Conservation (phyloP, 2,113 vertebrate species). For the Micromys minutus region DNA sequence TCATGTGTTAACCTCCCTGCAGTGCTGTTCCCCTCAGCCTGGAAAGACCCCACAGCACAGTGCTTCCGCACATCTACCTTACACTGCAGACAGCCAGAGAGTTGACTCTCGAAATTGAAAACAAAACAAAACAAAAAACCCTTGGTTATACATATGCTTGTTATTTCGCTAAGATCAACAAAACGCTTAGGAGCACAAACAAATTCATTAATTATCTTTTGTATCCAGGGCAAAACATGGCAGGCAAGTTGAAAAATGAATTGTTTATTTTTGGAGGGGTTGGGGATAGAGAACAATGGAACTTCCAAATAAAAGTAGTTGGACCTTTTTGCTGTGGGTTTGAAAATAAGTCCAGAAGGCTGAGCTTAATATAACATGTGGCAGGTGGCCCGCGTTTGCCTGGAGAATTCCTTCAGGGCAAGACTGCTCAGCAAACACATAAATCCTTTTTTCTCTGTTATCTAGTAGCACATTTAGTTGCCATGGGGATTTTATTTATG, state of each 20-base stretch:
- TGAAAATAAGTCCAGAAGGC: conserved; percentile 89
- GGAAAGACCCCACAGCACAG: not conserved
- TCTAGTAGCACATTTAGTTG: conserved; percentile 93
- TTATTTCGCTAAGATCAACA: conserved; percentile 78
- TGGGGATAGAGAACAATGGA: conserved; percentile 78
- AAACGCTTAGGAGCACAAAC: conserved; percentile 74
- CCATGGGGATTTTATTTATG: conserved; percentile 95
- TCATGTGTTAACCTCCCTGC: not conserved
- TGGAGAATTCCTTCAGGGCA: conserved; percentile 93
- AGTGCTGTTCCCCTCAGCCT: not conserved
- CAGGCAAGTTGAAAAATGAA: conserved; percentile 73
- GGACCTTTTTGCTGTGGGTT: conserved; percentile 84
- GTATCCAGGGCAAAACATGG: conserved; percentile 68
- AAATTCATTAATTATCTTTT: conserved; percentile 72
- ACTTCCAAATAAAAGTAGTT: conserved; percentile 86
- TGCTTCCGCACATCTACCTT: not conserved
- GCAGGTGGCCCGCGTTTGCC: conserved; percentile 93
- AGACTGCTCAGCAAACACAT: conserved; percentile 94
- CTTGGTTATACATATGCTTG: conserved; percentile 66
- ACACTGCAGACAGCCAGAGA: conserved; percentile 22
- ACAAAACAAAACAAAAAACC: not conserved
- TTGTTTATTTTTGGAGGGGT: conserved; percentile 76
- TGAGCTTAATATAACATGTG: conserved; percentile 92
- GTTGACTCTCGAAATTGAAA: conserved; percentile 32
- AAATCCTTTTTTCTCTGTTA: conserved; percentile 93